Conservation (phyloP, 2,113 vertebrate genomes). For the Anarhynchus alexandrinus region DNA sequence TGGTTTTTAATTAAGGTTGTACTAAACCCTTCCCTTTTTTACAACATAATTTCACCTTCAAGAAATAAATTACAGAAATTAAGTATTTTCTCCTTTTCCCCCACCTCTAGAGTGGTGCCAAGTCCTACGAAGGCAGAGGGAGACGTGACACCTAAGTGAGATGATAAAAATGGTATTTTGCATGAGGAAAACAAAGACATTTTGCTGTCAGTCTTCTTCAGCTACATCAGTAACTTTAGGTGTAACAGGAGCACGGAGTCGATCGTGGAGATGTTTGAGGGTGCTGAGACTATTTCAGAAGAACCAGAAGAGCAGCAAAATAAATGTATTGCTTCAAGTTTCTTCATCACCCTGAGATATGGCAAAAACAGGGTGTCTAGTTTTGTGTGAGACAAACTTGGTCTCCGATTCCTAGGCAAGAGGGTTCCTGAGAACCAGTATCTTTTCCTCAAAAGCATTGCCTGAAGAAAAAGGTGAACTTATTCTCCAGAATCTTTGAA, state of each 20-base stretch:
- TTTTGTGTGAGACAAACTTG: background rate
- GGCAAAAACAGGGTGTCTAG: background rate
- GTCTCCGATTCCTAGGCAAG: background rate
- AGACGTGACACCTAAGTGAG: background rate
- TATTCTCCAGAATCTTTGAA: background rate
- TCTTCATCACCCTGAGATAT: background rate
- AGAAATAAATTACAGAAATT: background rate
- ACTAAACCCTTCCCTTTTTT: background rate
- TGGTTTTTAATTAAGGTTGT: background rate
- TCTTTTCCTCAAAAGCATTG: background rate
- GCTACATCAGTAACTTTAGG: too few species aligned
- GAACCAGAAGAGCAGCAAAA: background rate
- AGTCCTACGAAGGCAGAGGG: background rate
- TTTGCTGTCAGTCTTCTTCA: background rate
- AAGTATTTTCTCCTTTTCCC: background rate
- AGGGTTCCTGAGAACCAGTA: background rate
- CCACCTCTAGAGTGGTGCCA: background rate
- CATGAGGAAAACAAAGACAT: background rate
- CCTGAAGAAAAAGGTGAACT: background rate
- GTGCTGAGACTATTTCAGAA: background rate
- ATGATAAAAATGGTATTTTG: background rate
- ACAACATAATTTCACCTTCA: background rate
- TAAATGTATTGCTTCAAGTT: background rate
- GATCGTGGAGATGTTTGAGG: background rate
- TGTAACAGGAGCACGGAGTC: background rate